Conservation (phyloP, 92 coral and sea anemone species). For the Zoanthus sansibaricus region DNA sequence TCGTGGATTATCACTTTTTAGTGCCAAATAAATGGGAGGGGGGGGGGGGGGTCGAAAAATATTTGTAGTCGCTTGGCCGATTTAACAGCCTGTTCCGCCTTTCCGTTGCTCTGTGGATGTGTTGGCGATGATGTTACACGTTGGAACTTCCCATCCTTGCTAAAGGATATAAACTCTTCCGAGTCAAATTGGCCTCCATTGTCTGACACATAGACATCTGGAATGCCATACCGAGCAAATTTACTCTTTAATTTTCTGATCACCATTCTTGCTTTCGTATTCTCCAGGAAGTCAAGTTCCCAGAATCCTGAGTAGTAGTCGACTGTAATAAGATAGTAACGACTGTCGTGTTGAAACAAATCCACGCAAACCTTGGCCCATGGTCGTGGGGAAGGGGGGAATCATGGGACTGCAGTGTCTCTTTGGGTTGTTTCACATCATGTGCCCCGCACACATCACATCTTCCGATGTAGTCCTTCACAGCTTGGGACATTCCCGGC, state of each 20-base stretch:
- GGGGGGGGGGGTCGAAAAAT: no score
- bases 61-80: background rate
- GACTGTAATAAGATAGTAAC: background rate
- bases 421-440: background rate
- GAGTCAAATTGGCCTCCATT: background rate
- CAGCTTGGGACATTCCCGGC: slow-evolving; percentile 46
- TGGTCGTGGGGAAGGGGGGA: background rate
- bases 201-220: slow-evolving; percentile 22
- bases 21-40: no score
- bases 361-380: background rate
- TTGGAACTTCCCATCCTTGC: background rate
- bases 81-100: background rate
- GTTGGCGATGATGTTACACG: background rate
- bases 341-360: background rate
- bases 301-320: background rate
- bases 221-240: slow-evolving; percentile 15
- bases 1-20: no score
- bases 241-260: slow-evolving; percentile 10
- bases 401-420: background rate
- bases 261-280: slow-evolving; percentile 6
- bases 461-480: slow-evolving; percentile 13
- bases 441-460: background rate
- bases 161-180: background rate
- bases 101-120: background rate
- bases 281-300: slow-evolving; percentile 8